Base-by-base conservation (phyloP, 2,888 invertebrate species). In the Malthinus seriepunctatus region DNA sequence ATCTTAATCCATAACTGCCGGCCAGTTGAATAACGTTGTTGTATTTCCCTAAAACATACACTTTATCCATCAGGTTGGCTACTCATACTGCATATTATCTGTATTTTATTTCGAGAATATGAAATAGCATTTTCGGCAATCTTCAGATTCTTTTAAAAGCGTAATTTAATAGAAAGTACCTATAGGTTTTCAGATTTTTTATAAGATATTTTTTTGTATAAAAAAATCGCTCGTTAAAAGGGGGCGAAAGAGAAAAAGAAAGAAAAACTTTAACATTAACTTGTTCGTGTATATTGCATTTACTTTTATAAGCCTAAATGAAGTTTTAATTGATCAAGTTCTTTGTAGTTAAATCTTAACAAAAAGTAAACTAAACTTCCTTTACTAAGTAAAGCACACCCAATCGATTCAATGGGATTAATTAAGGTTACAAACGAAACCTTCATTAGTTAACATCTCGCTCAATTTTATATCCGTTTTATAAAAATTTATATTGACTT, bases 1-100 rank as follows among this genome's bases (percentile, higher is more conserved):
- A 68, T 68, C 66, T 65, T 68, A 68, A 68, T 68, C 64, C 66
- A 63, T 64, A 65, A 63, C 49, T 48, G 61, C 51, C 50, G 58
- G 31, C 61, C 56, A 56, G 56, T 33, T 38, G 32, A 55, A 53
- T 61, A 56, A 53, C 32, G 42, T 14, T 23, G 8, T 32, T 44
- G 15, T 11, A 5, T 42, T 32, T 35, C 38, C 32, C 45, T 23
- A 15, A 23, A 42, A 39, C 42, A 37, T 23, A n/a, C 42, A 31
- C 11, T 32, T 33, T 38, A 11, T 15, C n/a, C 51, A 51, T 50
- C 38, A 47, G 60, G 54, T 7, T 50, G 11, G 14, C 56, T 60
- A 9, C 33, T 39, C 46, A 47, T 15, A 45, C 37, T 56, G 50
- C 54, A 54, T 56, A 55, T 55, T 56, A 55, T 60, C 45, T 47